These are phyloP conservation scores for Brachionus asplanchnoidis DNA, from an alignment of 1,140 invertebrate genomes.

Conservation along the genomic window DNA sequence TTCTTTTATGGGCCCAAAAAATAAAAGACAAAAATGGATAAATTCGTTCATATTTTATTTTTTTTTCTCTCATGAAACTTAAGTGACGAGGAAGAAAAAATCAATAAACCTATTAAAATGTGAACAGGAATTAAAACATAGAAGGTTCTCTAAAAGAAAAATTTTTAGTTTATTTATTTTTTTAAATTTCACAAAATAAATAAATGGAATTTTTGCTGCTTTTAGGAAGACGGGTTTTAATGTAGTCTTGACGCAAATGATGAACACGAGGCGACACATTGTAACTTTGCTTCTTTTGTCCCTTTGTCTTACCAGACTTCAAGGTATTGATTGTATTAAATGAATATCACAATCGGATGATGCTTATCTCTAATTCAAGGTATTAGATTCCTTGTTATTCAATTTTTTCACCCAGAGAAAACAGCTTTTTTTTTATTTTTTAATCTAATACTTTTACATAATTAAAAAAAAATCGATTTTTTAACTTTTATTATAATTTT, in stretches of 20 bases:
- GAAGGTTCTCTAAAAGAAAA: background rate
- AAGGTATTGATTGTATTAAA: background rate
- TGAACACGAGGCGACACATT: background rate
- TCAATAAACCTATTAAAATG: background rate
- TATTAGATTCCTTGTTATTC: background rate
- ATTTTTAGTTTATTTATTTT: background rate
- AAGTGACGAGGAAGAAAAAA: background rate
- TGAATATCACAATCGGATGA: background rate
- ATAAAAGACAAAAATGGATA: background rate
- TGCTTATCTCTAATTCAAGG: background rate
- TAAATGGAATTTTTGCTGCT: background rate
- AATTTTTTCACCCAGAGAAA: background rate
- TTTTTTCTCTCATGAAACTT: background rate
- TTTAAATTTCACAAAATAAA: background rate
- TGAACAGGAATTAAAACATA: background rate
- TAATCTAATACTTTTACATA: slow-evolving; percentile 34
- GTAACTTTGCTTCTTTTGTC: background rate
- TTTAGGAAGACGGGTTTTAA: background rate
- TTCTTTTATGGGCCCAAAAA: background rate
- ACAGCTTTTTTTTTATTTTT: background rate
- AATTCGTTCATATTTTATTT: background rate
- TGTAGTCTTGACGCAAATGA: background rate
- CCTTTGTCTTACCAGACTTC: background rate
- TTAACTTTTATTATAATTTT: slow-evolving; percentile 40
- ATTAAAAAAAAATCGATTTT: slow-evolving; percentile 32